phyloP scores from a whole-genome alignment of 2,113 vertebrate genomes.

The Limnothrissa miodon region DNA sequence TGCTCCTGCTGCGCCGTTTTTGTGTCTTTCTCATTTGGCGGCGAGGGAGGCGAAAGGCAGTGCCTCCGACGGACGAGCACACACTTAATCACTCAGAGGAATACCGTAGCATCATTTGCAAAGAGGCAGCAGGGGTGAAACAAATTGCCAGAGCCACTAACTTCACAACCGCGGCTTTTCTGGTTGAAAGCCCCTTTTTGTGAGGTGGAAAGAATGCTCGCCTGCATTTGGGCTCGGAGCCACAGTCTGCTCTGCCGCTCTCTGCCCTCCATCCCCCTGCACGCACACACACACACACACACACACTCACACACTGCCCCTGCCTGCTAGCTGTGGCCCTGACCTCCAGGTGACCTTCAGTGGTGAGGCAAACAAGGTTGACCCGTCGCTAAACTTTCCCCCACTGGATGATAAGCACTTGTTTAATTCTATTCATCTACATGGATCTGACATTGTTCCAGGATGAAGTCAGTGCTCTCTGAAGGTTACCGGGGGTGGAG shows the following conservation, averaged over 20 bases:
- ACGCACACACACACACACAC: neutral
- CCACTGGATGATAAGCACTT: constrained; percentile 79
- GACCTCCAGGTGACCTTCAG: constrained; percentile 79
- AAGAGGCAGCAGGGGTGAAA: constrained; percentile 37
- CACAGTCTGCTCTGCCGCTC: constrained; percentile 19
- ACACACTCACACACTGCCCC: neutral
- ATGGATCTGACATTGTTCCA: constrained; percentile 84
- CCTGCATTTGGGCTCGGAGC: neutral
- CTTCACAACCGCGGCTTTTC: neutral
- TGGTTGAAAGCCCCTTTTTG: constrained; percentile 26
- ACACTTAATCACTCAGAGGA: neutral
- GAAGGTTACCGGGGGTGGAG: constrained; percentile 69
- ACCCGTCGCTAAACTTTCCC: constrained; percentile 70
- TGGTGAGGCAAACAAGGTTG: constrained; percentile 76
- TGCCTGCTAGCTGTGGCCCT: constrained; percentile 48
- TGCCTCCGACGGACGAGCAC: neutral
- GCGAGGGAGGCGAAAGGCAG: neutral
- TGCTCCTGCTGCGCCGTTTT: neutral
- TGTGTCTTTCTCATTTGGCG: constrained; percentile 2
- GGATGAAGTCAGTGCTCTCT: constrained; percentile 73
- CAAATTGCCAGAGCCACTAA: constrained; percentile 23
- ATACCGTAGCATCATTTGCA: constrained; percentile 18
- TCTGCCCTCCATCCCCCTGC: neutral
- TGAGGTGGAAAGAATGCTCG: constrained; percentile 39
- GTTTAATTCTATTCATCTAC: constrained; percentile 87